Evolutionary conservation across 2,888 invertebrate species (phyloP).

Genomic region (Allacma fusca): DNA sequence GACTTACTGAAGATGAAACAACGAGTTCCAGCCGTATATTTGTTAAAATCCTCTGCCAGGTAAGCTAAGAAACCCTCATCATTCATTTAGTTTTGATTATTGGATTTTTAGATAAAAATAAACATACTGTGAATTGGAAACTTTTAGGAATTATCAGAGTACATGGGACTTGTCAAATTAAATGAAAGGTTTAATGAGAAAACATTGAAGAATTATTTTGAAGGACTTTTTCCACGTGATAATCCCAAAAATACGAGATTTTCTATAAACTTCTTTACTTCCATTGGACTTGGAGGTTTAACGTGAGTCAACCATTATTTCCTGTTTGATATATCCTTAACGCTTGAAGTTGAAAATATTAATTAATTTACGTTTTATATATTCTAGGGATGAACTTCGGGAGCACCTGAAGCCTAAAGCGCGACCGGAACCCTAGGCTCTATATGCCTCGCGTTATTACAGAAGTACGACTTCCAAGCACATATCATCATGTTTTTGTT

Average conservation of each 20-base stretch:
- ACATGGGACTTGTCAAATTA: slow-evolving; percentile 91
- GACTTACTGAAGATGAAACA: slow-evolving; percentile 95
- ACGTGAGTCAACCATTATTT: slow-evolving; percentile 73
- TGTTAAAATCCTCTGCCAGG: slow-evolving; percentile 93
- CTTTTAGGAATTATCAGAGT: slow-evolving; percentile 85
- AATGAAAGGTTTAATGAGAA: slow-evolving; percentile 90
- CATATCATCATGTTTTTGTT: too few relatives aligned
- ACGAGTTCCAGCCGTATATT: slow-evolving; percentile 97
- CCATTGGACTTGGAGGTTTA: slow-evolving; percentile 94
- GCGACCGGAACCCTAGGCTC: slow-evolving; percentile 7
- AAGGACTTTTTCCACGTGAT: slow-evolving; percentile 92
- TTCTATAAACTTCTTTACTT: slow-evolving; percentile 97
- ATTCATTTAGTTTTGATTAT: too few relatives aligned
- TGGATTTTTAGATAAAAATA: neutral
- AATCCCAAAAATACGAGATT: slow-evolving; percentile 96
- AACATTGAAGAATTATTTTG: slow-evolving; percentile 84
- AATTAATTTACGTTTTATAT: too few relatives aligned
- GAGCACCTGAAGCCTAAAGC: slow-evolving; percentile 77
- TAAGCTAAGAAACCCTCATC: too few relatives aligned
- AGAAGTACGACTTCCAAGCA: too few relatives aligned
- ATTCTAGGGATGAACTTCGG: slow-evolving; percentile 77
- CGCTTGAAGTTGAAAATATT: too few relatives aligned
- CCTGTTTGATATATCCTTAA: slow-evolving; percentile 26
- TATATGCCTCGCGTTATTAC: too few relatives aligned
- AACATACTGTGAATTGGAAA: neutral